Base-by-base conservation (phyloP, 2,888 invertebrate genomes). In the Coenonympha glycerion region DNA sequence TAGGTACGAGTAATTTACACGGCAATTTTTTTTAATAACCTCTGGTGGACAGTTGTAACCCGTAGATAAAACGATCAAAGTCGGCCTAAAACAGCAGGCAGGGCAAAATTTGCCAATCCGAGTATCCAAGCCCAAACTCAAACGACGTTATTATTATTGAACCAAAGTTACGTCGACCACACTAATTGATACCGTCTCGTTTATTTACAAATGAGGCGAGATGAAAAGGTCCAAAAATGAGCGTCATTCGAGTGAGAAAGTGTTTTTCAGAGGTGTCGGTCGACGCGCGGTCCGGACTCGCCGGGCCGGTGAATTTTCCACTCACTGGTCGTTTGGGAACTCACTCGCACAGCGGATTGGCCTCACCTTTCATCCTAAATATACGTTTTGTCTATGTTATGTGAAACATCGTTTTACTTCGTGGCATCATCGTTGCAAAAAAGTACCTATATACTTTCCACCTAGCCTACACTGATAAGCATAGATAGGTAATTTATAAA, bases 211-310 rank as follows among this genome's bases (percentile, higher is more conserved):
- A 73, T 73, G 73, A 78, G 76, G 71, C 68, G 71, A 78, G 79
- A 86, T 86, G 81, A 86, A 85, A 85, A 87, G 86, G 69, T 73
- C 81, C 80, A 70, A 86, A 86, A 87, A 86, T 85, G 80, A 80
- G 70, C 78, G 79, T 69, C 82, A 81, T 63, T 71, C 73, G 74
- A 73, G 82, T 84, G 86, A 81, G 74, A 83, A 79, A 76, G 71
- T 68, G 79, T 81, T 86, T 83, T 87, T 79, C 79, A 79, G 84
- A 86, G 86, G 86, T 82, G 86, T 84, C 81, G 74, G 78, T 76
- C 78, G 75, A 79, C 81, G 73, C 79, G n/a, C 76, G 76, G 70
- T 69, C 76, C 75, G 77, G 74, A 84, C 76, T 81, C 80, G 81
- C 69, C 80, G 83, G 83, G 74, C 82, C 84, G 79, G 68, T 80